A percentile compares a stretch with the other conserved stretches of the same genome.
Evolutionary conservation across 1,140 invertebrate genomes (phyloP).

Genomic region (Meloidogyne floridensis): DNA sequence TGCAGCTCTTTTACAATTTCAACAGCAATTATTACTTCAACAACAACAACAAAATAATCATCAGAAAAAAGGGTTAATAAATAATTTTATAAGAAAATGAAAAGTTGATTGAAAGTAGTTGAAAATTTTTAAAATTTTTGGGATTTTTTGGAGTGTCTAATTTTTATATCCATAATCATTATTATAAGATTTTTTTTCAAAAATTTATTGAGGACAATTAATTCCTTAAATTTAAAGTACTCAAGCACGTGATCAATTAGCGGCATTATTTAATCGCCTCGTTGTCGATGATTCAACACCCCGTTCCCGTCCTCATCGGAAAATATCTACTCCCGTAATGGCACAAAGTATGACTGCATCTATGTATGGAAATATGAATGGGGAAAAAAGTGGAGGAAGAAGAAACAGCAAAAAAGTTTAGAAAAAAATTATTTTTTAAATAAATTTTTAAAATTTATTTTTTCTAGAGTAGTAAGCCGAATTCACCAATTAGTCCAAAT

Average conservation of each 20-base stretch:
- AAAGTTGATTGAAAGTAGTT: too few relatives aligned
- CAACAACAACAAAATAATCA: not conserved
- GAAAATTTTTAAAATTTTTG: too few relatives aligned
- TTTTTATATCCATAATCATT: too few relatives aligned
- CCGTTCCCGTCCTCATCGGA: not conserved
- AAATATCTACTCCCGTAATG: not conserved
- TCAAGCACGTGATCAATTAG: not conserved
- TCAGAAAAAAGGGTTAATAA: not conserved
- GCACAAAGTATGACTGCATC: constrained; percentile 6
- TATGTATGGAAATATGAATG: not conserved
- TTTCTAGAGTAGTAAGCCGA: not conserved
- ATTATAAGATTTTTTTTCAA: too few relatives aligned
- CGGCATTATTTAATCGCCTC: not conserved
- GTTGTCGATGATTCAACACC: not conserved
- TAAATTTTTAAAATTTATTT: not conserved
- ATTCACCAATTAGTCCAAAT: not conserved
- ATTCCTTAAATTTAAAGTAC: not conserved
- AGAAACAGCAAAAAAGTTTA: not conserved
- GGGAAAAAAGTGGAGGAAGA: not conserved
- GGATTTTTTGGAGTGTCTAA: too few relatives aligned
- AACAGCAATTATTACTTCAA: constrained; percentile 1
- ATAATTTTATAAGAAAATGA: not conserved
- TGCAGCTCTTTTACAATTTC: constrained; percentile 2
- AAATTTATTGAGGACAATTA: too few relatives aligned
- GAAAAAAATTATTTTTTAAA: not conserved